Evolutionary conservation across 2,888 invertebrate species (phyloP).

Genomic region (Hirudinaria manillensis): DNA sequence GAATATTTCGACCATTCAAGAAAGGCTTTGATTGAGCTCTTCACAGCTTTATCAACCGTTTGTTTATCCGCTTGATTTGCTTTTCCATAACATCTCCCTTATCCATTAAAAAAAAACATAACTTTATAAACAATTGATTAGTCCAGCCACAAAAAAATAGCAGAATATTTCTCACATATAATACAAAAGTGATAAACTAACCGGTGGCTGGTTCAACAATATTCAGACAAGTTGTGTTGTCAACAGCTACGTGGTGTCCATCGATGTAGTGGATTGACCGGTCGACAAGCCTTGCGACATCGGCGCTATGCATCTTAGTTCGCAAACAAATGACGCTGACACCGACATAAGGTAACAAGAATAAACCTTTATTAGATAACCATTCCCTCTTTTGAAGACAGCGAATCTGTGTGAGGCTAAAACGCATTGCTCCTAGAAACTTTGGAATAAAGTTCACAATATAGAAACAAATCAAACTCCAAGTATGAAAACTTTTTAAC

Average conservation of each 20-base stretch:
- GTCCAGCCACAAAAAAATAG: too few species aligned
- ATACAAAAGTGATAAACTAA: conserved; percentile 31
- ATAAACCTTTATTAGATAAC: too few species aligned
- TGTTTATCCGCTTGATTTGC: conserved; percentile 42
- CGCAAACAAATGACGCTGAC: too few species aligned
- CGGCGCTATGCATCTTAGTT: too few species aligned
- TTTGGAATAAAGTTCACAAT: too few species aligned
- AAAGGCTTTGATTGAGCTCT: conserved; percentile 52
- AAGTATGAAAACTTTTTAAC: too few species aligned
- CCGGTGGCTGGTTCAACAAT: conserved; percentile 50
- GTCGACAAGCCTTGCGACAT: neutral
- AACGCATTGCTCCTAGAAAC: too few species aligned
- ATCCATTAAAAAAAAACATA: conserved; percentile 15
- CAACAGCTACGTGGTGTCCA: conserved; percentile 43
- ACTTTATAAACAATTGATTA: too few species aligned
- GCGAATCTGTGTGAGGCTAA: too few species aligned
- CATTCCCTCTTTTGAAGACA: too few species aligned
- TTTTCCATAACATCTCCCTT: conserved; percentile 45
- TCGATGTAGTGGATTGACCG: conserved; percentile 45
- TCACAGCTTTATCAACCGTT: conserved; percentile 55
- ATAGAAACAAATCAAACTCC: too few species aligned
- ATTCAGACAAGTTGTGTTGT: conserved; percentile 40
- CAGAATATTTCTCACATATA: neutral
- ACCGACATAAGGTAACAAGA: too few species aligned
- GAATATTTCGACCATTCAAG: conserved; percentile 52